phyloP scores from a whole-genome alignment of 1,140 invertebrate species.

The Saccostrea cuccullata region DNA sequence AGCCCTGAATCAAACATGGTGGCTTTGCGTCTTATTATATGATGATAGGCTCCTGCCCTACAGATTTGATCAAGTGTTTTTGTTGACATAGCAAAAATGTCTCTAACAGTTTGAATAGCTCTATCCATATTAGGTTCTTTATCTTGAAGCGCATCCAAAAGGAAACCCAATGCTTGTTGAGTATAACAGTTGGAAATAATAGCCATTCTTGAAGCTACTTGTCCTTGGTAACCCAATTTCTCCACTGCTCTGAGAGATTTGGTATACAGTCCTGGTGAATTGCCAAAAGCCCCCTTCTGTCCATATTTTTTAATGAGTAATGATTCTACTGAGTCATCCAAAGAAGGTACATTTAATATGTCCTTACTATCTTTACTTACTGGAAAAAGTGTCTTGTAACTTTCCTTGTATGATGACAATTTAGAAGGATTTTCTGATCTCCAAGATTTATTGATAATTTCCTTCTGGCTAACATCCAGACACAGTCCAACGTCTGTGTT shows the following conservation, averaged over 20 bases:
- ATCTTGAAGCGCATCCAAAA: neutral
- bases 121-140: neutral
- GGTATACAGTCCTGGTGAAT: neutral
- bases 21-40: neutral
- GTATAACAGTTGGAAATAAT: neutral
- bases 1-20: neutral
- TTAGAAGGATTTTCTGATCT: too few species aligned
- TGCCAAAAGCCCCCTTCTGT: neutral
- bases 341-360: neutral
- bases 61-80: too few species aligned
- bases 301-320: neutral
- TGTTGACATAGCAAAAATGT: too few species aligned
- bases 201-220: neutral
- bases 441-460: too few species aligned
- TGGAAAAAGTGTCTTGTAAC: too few species aligned
- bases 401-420: too few species aligned
- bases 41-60: neutral
- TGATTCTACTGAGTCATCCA: neutral
- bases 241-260: too few species aligned
- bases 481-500: too few species aligned
- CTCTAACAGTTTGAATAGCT: too few species aligned
- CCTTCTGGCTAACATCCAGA: too few species aligned
- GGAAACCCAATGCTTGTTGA: neutral
- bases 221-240: too few species aligned
- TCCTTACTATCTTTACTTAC: too few species aligned